Base-by-base conservation (phyloP, 2,113 vertebrate species). In the Heteronetta atricapilla region DNA sequence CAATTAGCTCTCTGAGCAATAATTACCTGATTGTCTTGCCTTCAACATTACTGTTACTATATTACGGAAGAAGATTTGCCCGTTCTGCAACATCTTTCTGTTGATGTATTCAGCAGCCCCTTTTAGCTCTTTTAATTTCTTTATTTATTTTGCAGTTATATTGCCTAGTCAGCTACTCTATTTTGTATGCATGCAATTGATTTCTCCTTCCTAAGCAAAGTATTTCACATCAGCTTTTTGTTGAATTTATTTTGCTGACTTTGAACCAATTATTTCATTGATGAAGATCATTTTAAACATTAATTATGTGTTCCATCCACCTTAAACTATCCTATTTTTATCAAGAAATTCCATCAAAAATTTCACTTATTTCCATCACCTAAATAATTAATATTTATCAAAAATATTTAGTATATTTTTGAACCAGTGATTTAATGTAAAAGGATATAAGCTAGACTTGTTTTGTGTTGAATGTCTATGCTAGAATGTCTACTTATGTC, bases 1-100 rank as follows among this genome's bases (percentile, higher is more conserved):
- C 44, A n/a, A n/a, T n/a, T n/a, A n/a, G n/a, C n/a, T n/a, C n/a
- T n/a, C n/a, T 77, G n/a, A 96, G 44, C 67, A 86, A 73, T 93
- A 96, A 93, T 95, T 86, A 91, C 28, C 33, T 73, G 34, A 13
- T 69, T 91, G 88, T 62, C 79, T 91, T 91, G 28, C 80, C 42
- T 72, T 88, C 50, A 66, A 5, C 44, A n/a, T 52, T 56, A 26
- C 31, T 80, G 38, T 66, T 82, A 42, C 7, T 53, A 8, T 58
- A 68, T 11, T 88, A 50, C 17, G 42, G 13, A 91, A 84, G 29
- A 46, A 82, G 38, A 48, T 77, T 76, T 91, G 16, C 19, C 55
- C 31, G 77, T 80, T 83, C 40, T 80, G 53, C 18, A 89, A 26
- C 10, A 53, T 12, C 38, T 58, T 70, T 59, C 33, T 74, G 40